Base-by-base conservation (phyloP, 2,113 vertebrate species). In the Gymnogyps californianus region DNA sequence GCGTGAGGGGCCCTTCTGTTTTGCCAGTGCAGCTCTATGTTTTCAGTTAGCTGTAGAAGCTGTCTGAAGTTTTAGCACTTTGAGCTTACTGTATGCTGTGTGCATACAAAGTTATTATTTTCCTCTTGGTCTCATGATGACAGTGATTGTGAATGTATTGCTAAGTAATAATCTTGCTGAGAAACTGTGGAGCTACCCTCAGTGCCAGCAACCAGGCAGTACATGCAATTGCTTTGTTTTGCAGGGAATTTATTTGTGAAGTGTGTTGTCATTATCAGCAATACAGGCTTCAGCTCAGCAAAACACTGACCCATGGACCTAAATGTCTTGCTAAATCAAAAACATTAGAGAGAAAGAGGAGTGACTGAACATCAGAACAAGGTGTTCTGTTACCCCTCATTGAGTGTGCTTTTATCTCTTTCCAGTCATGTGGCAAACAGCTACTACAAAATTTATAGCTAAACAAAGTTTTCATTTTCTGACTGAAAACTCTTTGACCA, bases 401-500 rank as follows among this genome's bases (percentile, higher is more conserved):
- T 92, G 47, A 67, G 8, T 38, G 31, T 55, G 47, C 89, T 97
- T 97, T 97, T 95, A 92, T 90, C 74, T 92, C 70, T 82, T 95
- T 96, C 69, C 86, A 91, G 54, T 89, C 89, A 92, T 76, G 61
- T 95, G 83, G 90, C 65, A 90, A 94, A 82, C 61, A 77, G 77
- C 80, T 93, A 95, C 86, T 79, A 89, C 78, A 66, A 96, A 96
- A 87, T 72, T 84, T 79, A 95, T 46, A 84, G 61, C 61, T 72
- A 95, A 93, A 85, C 31, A 83, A 91, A 91, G 38, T 92, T 88
- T 93, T 94, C 24, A 51, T 91, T 94, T 92, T 92, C 80, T 96
- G 61, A 54, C 38, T 69, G 52, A 87, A 95, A 91, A 82, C 13
- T 64, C 52, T 84, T 64, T 40, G 66, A 79, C 66, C 21, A 57